Percentiles rank a stretch among this genome's conserved stretches.
These are phyloP conservation scores for Ageneiosus marmoratus DNA, from an alignment of 2,113 vertebrate genomes.

Conservation along the genomic window DNA sequence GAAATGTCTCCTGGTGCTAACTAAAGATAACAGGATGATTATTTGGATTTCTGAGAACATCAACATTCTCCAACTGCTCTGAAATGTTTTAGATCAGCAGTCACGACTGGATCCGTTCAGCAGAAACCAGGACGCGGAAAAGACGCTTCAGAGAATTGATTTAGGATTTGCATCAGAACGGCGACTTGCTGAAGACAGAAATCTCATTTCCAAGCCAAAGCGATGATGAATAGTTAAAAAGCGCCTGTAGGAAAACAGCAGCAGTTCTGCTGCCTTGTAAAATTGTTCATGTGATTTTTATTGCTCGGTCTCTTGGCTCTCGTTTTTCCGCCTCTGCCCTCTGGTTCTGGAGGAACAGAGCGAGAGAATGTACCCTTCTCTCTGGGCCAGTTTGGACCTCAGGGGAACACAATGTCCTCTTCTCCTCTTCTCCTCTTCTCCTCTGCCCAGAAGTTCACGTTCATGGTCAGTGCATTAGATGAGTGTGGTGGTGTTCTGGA, in stretches of 20 bases:
- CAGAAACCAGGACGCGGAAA: background rate
- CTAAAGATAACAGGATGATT: background rate
- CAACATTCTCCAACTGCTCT: background rate
- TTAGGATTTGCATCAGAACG: background rate
- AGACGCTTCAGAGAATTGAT: background rate
- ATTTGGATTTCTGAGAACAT: background rate
- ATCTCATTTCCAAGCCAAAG: background rate
- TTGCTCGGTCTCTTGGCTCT: background rate
- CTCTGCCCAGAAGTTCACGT: background rate
- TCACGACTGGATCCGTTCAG: background rate
- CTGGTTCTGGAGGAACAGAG: background rate
- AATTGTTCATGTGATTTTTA: background rate
- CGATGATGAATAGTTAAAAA: background rate
- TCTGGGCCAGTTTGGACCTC: background rate
- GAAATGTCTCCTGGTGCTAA: background rate
- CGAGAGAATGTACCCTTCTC: background rate
- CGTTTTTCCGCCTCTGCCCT: no score
- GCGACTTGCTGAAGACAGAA: background rate
- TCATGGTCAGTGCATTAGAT: background rate
- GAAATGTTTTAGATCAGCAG: background rate
- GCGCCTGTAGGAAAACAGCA: background rate
- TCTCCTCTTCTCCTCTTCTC: background rate
- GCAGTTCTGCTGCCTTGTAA: background rate
- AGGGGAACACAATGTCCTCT: background rate
- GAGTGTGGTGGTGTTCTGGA: slow-evolving; percentile 8